Conservation (phyloP, 1,140 invertebrate genomes). For the Ostrea denselamellosa region DNA sequence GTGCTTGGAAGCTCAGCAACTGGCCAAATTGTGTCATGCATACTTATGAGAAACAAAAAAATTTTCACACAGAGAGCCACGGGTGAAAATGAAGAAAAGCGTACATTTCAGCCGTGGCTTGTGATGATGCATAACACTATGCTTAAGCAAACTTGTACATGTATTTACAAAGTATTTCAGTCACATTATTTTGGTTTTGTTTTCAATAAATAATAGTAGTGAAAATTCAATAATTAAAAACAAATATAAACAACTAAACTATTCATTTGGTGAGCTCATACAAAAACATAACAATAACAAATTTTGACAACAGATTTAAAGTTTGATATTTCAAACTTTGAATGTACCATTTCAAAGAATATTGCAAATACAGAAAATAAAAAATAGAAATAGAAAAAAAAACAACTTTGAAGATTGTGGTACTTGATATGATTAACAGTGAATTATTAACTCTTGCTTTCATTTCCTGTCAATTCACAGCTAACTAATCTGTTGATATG, state of each 20-base stretch:
- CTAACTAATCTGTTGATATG: not conserved
- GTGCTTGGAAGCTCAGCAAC: too few relatives aligned
- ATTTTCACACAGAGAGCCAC: too few relatives aligned
- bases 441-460: not conserved
- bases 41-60: too few relatives aligned
- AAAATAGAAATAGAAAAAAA: not conserved
- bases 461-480: not conserved
- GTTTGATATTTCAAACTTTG: not conserved
- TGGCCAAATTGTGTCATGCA: too few relatives aligned
- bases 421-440: not conserved
- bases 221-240: not conserved
- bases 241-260: constrained; percentile 3
- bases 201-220: not conserved
- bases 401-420: not conserved
- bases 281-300: not conserved
- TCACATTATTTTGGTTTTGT: constrained; percentile 3
- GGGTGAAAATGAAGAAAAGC: too few relatives aligned
- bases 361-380: not conserved
- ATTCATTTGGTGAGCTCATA: not conserved
- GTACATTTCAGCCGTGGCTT: too few relatives aligned
- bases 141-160: too few relatives aligned
- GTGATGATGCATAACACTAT: too few relatives aligned
- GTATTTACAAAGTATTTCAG: not conserved
- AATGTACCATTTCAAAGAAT: constrained; percentile 11
- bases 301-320: not conserved